phyloP scores from a whole-genome alignment of 2,888 invertebrate genomes.

The Agonum fuliginosum region DNA sequence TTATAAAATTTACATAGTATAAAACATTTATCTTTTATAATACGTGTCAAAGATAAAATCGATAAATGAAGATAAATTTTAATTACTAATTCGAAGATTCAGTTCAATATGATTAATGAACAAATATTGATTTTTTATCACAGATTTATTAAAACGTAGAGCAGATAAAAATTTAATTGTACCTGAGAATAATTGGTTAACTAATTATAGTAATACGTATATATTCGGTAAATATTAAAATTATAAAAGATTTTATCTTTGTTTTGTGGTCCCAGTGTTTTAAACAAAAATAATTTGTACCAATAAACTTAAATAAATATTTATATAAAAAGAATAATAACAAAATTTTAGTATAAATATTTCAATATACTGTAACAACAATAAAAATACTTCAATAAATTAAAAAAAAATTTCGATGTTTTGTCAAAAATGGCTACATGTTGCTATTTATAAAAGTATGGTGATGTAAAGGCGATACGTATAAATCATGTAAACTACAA shows the following conservation, averaged over 20 bases:
- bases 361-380: background rate
- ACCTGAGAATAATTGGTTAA: slow-evolving; percentile 13
- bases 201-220: background rate
- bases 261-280: background rate
- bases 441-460: background rate
- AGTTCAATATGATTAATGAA: background rate
- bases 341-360: background rate
- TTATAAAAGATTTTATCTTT: slow-evolving; percentile 18
- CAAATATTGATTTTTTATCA: background rate
- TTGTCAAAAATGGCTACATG: background rate
- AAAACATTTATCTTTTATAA: slow-evolving; percentile 5
- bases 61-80: background rate
- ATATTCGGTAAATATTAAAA: background rate
- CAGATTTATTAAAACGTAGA: background rate
- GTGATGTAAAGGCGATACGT: background rate
- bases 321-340: background rate
- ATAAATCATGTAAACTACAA: background rate
- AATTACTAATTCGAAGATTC: background rate
- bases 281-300: background rate
- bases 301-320: background rate
- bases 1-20: slow-evolving; percentile 8
- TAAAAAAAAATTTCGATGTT: background rate
- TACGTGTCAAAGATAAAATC: background rate
- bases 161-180: slow-evolving; percentile 7
- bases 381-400: background rate